A percentile compares a stretch with the other conserved stretches of the same genome.
Conservation (phyloP, 2,797 vertebrate genomes). For the Diglossa cyanea region DNA sequence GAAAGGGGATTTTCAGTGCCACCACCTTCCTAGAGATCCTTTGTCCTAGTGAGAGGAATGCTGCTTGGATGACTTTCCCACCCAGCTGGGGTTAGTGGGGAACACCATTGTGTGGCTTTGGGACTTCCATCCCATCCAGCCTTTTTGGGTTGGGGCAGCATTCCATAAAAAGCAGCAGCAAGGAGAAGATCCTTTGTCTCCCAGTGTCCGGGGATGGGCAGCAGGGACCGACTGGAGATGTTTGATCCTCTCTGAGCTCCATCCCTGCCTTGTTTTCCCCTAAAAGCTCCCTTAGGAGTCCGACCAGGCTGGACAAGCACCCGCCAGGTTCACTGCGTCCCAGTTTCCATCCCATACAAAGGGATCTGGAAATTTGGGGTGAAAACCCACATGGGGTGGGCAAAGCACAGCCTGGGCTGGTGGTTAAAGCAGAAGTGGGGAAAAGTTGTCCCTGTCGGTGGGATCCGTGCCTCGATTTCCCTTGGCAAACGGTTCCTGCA, state of each 20-base stretch:
- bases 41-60: neutral
- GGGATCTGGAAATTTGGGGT: neutral
- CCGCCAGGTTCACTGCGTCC: rapidly evolving
- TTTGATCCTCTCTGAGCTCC: neutral
- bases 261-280: rapidly evolving
- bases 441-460: neutral
- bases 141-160: neutral
- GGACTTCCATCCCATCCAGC: neutral
- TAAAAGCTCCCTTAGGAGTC: neutral
- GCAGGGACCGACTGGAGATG: rapidly evolving
- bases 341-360: rapidly evolving
- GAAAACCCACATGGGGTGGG: rapidly evolving
- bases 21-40: neutral
- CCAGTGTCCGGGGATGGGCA: rapidly evolving
- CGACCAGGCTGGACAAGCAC: neutral
- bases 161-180: neutral
- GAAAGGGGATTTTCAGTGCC: neutral
- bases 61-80: neutral
- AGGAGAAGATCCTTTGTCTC: neutral
- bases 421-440: neutral
- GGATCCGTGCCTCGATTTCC: neutral
- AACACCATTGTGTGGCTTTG: rapidly evolving
- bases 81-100: neutral
- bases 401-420: neutral
- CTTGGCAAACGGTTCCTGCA: neutral